Base-by-base conservation (phyloP, 2,888 invertebrate genomes). In the Lottia gigantea region DNA sequence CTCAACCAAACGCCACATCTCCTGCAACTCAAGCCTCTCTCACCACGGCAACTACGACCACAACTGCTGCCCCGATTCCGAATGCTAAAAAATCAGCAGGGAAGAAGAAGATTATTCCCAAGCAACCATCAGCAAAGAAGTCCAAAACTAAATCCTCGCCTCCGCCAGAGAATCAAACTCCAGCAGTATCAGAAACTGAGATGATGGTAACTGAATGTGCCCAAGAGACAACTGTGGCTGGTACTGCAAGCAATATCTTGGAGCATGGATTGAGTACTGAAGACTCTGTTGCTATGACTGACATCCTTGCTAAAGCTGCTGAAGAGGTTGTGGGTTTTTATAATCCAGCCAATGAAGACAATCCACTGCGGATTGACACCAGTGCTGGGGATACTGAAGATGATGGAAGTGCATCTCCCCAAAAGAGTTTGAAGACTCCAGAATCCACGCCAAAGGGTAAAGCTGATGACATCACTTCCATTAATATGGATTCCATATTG, bases 291-390 rank as follows among this genome's bases (percentile, higher is more conserved):
- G 26, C 19, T 26, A 46, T 62, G 16, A 19, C 62, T 46, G 62
- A 87, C 75, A 89, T 89, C 70, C 80, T 89, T 65, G 89, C 89
- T 7, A 86, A 88, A 80, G 89, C 89, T 23, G 86, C 88, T 15
- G 40, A 40, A 40, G 87, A 88, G 72, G 88, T 89, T 0, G 89
- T 89, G 23, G 80, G 81, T 40, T 85, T 84, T 73, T 85, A 84
- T 73, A 85, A 85, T 65, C 81, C 84, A 25, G 84, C 83, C 46
- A 82, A 85, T 77, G 85, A 85, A 65, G 85, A 83, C 70, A 83
- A 84, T 71, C 82, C 84, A 11, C 75, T 85, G 15, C 83, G 84
- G 46, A 85, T 85, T 31, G 85, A 85, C 74, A 85, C 85, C 11
- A 83, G 84, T 74, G 82, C 79, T 11, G 77, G 78, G 12, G 84